Evolutionary conservation across 2,113 vertebrate species (phyloP), one percentile per base, ranked within the genome.

Genomic region (Leucosticte australis): DNA sequence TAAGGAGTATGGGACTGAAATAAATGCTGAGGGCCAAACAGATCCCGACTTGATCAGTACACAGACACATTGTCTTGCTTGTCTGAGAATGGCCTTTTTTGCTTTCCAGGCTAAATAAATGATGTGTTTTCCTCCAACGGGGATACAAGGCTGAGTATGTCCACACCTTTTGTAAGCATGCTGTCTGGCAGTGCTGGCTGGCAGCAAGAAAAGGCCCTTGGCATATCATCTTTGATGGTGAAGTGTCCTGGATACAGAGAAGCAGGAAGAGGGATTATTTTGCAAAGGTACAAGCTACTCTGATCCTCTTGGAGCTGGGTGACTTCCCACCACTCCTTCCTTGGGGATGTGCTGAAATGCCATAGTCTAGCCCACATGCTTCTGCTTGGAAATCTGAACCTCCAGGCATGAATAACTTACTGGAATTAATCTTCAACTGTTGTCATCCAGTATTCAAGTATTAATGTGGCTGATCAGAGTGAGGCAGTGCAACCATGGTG

Each of bases 361-460:
- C 59, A 19, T 77, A 75, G 41, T 42, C 27, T 84, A 64, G 60
- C 60, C 77, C 62, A 83, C 79, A 74, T 77, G 33, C 13, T 87
- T 95, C 77, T 94, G 23, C 89, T 84, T 96, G 80, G 67, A 79
- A 92, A 85, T 85, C 23, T 73, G 78, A 94, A 74, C 84, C 82
- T 92, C 42, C 46, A 65, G 91, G 77, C 37, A 0, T 69, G 84
- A 89, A 85, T 89, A 94, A 94, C 87, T 96, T 89, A 47, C 65
- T 63, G 87, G 75, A 95, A 95, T 91, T 96, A 91, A 91, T 96
- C 89, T 92, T 91, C 37, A 79, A 18, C 52, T 68, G 46, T 88
- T 95, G 91, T 84, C 69, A 89, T 82, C 49, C 77, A 42, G 69
- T 79, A 89, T 91, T 95, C 89, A 91, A 76, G 75, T 79, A 92